phyloP scores from a whole-genome alignment of 2,113 vertebrate species.

The Sapayoa aenigma region DNA sequence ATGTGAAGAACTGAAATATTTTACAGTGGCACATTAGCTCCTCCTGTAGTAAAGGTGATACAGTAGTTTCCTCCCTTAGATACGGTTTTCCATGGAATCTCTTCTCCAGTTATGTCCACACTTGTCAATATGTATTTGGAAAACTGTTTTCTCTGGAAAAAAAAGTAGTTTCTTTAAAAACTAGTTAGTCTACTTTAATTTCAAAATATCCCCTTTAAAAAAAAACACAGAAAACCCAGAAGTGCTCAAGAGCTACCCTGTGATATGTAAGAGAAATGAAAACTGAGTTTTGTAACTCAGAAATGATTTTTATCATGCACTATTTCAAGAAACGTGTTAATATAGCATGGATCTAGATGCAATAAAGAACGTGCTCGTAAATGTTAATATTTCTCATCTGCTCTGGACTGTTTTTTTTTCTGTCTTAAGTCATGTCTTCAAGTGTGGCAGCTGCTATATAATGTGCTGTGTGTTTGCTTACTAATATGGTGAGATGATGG shows the following conservation, averaged over 20 bases:
- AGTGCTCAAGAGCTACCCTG: neutral
- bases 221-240: neutral
- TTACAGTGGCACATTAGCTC: neutral
- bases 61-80: neutral
- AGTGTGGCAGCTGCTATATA: neutral
- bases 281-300: neutral
- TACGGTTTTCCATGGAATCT: neutral
- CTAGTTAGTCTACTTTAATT: neutral
- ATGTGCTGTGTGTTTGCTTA: neutral
- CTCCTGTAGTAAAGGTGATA: neutral
- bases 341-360: neutral
- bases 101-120: neutral
- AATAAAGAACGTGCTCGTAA: neutral
- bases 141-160: neutral
- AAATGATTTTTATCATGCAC: neutral
- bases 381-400: neutral
- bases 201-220: neutral
- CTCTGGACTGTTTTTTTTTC: neutral
- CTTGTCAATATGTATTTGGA: neutral
- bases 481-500: neutral
- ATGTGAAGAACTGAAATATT: neutral
- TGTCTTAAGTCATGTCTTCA: neutral
- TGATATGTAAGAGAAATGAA: neutral
- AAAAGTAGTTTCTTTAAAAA: neutral
- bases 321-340: neutral